Evolutionary conservation across 2,888 invertebrate species (phyloP).

Genomic region (Malthinus seriepunctatus): DNA sequence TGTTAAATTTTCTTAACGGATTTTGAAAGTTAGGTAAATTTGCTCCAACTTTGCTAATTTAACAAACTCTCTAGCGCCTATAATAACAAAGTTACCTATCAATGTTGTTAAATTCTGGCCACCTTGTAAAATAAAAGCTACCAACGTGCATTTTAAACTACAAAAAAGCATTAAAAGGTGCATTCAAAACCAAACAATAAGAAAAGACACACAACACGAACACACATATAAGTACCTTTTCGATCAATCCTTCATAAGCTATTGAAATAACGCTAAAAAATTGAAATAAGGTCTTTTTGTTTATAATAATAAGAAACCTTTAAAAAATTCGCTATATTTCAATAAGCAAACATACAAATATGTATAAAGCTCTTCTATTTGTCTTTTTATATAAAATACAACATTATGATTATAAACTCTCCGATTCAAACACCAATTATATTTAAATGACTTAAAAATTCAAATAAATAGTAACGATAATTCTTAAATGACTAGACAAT

Average conservation of each 20-base stretch:
- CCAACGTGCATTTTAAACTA: too few species aligned
- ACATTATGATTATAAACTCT: conserved; percentile 22
- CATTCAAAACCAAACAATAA: background rate
- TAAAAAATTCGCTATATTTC: conserved; percentile 27
- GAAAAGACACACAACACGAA: conserved; percentile 10
- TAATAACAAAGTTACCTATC: too few species aligned
- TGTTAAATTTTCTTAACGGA: too few species aligned
- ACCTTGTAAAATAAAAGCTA: too few species aligned
- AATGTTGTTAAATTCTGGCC: too few species aligned
- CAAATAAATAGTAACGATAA: conserved; percentile 13
- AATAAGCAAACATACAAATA: conserved; percentile 29
- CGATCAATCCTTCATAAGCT: conserved; percentile 12
- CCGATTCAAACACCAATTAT: conserved; percentile 23
- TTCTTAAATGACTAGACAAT: background rate
- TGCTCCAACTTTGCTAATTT: too few species aligned
- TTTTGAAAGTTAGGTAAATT: too few species aligned
- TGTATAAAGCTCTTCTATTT: conserved; percentile 26
- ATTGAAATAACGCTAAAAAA: background rate
- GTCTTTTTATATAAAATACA: conserved; percentile 19
- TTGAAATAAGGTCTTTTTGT: background rate
- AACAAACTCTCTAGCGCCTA: too few species aligned
- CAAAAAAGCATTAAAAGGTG: background rate
- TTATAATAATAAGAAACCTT: background rate
- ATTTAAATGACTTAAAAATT: conserved; percentile 2
- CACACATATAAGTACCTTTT: conserved; percentile 17